A percentile compares a stretch with the other conserved stretches of the same genome.
These are phyloP conservation scores for Hylaea fasciaria DNA, from an alignment of 2,888 invertebrate genomes.

Conservation along the genomic window DNA sequence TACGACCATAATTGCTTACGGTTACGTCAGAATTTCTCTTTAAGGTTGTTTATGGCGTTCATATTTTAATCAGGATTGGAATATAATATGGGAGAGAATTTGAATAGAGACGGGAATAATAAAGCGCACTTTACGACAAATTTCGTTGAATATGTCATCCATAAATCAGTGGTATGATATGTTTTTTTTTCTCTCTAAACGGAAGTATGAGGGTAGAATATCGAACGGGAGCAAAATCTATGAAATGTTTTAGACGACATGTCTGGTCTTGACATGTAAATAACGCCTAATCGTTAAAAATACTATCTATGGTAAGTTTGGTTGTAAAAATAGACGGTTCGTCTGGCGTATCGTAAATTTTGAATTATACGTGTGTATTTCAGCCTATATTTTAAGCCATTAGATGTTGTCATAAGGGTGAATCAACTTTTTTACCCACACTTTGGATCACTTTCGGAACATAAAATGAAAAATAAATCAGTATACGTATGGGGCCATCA, in stretches of 20 bases:
- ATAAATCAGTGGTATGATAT: constrained; percentile 70
- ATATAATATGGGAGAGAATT: constrained; percentile 60
- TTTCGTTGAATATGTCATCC: constrained; percentile 72
- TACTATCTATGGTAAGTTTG: constrained; percentile 46
- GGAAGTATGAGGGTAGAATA: constrained; percentile 57
- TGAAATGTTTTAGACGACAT: constrained; percentile 29
- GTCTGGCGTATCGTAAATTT: constrained; percentile 47
- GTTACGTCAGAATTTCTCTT: constrained; percentile 60
- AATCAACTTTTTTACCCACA: too few species aligned
- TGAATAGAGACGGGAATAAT: constrained; percentile 57
- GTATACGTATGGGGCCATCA: too few species aligned
- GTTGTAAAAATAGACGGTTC: constrained; percentile 48
- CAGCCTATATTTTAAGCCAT: constrained; percentile 38
- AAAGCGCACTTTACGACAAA: constrained; percentile 73
- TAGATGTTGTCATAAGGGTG: constrained; percentile 10
- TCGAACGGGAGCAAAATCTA: constrained; percentile 30
- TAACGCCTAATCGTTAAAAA: constrained; percentile 56
- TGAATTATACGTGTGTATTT: constrained; percentile 38
- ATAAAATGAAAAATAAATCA: too few species aligned
- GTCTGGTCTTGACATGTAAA: constrained; percentile 50
- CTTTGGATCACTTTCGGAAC: too few species aligned
- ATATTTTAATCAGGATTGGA: constrained; percentile 69
- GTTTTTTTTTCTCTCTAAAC: constrained; percentile 59
- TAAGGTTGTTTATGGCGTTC: constrained; percentile 58
- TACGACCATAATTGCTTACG: constrained; percentile 58